A percentile compares a stretch with the other conserved stretches of the same genome.
phyloP scores from a whole-genome alignment of 1,140 invertebrate genomes.

The Drosophila micromelanica region DNA sequence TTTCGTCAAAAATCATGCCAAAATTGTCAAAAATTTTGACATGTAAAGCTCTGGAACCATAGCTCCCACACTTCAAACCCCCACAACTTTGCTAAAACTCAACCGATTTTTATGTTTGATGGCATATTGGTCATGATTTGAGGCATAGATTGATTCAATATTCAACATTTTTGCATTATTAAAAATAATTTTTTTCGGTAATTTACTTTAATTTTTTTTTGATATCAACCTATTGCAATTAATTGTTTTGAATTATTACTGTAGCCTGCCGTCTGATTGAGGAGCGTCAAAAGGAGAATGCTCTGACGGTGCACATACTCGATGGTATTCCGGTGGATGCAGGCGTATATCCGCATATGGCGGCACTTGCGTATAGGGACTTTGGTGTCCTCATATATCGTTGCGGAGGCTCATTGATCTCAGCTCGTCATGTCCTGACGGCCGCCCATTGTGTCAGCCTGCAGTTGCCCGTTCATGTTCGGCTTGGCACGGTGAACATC shows the following conservation, averaged over 20 bases:
- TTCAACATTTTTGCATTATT: no score
- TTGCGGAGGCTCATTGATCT: conserved; percentile 85
- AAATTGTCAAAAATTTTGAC: no score
- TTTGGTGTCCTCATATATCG: conserved; percentile 68
- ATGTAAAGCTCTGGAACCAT: no score
- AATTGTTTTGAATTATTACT: neutral
- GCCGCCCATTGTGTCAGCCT: conserved; percentile 90
- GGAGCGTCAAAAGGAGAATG: neutral
- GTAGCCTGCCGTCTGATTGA: conserved; percentile 51
- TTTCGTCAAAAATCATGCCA: no score
- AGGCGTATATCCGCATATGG: conserved; percentile 80
- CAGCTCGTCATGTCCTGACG: conserved; percentile 85
- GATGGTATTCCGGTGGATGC: conserved; percentile 59
- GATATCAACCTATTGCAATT: no score
- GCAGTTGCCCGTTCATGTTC: conserved; percentile 50
- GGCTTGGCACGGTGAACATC: conserved; percentile 68
- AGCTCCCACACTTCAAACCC: no score
- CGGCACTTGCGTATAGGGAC: conserved; percentile 56
- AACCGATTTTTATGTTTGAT: no score
- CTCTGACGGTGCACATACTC: conserved; percentile 61
- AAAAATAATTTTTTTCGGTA: no score
- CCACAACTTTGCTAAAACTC: no score
- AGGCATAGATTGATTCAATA: no score
- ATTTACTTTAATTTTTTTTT: neutral
- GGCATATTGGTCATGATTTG: no score